phyloP scores from a whole-genome alignment of 2,797 vertebrate species.

The Mico argentatus region DNA sequence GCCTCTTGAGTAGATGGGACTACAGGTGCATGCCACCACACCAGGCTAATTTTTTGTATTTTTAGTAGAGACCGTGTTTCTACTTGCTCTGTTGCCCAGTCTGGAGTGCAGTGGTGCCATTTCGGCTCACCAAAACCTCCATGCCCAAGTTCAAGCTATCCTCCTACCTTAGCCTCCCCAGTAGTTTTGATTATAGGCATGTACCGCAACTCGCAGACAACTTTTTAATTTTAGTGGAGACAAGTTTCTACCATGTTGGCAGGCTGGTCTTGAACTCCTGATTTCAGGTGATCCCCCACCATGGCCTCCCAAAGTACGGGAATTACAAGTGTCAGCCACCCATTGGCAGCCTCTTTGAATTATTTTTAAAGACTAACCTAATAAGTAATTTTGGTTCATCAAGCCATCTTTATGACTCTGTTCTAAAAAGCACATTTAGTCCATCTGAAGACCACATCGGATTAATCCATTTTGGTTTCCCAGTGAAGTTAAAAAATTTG shows the following conservation, averaged over 20 bases:
- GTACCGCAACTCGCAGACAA: rapidly evolving
- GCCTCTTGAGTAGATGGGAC: too few relatives aligned
- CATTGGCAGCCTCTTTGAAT: not conserved
- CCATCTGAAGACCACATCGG: not conserved
- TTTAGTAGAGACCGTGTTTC: too few relatives aligned
- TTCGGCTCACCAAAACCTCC: not conserved
- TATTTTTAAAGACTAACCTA: not conserved
- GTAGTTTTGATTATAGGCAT: not conserved
- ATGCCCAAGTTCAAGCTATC: not conserved
- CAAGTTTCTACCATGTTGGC: not conserved
- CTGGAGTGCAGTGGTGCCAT: not conserved
- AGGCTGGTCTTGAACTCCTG: not conserved
- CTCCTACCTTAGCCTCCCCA: not conserved
- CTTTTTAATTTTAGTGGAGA: not conserved
- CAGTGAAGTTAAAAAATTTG: not conserved
- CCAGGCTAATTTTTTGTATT: too few relatives aligned
- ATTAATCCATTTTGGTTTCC: not conserved
- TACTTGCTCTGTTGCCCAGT: too few relatives aligned
- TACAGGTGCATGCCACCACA: too few relatives aligned
- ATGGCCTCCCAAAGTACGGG: not conserved
- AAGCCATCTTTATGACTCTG: not conserved
- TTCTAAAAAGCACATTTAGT: not conserved
- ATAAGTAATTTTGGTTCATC: not conserved
- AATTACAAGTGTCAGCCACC: not conserved
- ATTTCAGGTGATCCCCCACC: not conserved